Evolutionary conservation across 2,888 invertebrate genomes (phyloP), one percentile per base, ranked within the genome.

Genomic region (Lasioglossum marginatum): DNA sequence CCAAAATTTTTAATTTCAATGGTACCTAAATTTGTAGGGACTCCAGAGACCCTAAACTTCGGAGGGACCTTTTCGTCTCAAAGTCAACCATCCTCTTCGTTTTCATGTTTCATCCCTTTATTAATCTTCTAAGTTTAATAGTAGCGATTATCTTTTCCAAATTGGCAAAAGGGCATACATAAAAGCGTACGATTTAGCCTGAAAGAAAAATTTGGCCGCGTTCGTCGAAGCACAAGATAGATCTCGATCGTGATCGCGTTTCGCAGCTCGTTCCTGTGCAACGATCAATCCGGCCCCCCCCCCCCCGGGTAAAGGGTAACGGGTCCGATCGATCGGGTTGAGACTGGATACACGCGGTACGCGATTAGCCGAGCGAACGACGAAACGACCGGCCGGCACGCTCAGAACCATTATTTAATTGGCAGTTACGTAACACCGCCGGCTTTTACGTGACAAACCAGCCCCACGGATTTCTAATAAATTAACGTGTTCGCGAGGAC

Each of bases 351-450:
- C 83, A 83, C 78, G 83, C 45, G 82, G 83, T 83, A 89, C 79
- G 73, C 82, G 85, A 87, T 90, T 88, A 90, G 74, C 74, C 77
- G 81, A 79, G 74, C 80, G 74, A 77, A 68, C 68, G 68, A 40
- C 73, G 52, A 87, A 88, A 88, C 84, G 79, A 77, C 74, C 81
- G 68, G 31, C 71, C 88, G 78, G 78, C 91, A 86, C 85, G 87
- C 87, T 83, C 60, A 70, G 60, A 74, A 79, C 80, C 80, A 90
- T 91, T 89, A 84, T 91, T 91, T 87, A 87, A 90, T 90, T 90
- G 88, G 76, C 79, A 83, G 79, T 91, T 91, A 90, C 86, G 79
- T 91, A 91, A 91, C 81, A 12, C 23, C 66, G 19, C 31, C 73
- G 66, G 83, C 82, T 81, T 88, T 85, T 84, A 85, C 83, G 79